A percentile compares a stretch with the other conserved stretches of the same genome.
These are phyloP conservation scores for Mycetomoellerius zeteki DNA, from an alignment of 1,140 invertebrate species.

Conservation along the genomic window DNA sequence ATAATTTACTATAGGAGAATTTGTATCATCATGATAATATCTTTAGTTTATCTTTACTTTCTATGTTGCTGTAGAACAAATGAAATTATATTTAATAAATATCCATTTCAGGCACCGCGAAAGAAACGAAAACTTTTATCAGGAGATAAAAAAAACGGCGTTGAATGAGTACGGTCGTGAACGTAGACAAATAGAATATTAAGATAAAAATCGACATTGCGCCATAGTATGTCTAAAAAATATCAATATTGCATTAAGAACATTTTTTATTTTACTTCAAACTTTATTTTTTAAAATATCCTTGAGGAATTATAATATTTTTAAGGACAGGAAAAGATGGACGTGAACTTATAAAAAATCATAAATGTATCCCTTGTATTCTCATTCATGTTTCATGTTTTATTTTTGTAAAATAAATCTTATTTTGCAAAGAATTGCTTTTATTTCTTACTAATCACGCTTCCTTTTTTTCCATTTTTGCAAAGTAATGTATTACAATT, in stretches of 20 bases:
- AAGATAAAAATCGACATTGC: constrained; percentile 55
- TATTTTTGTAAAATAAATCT: constrained; percentile 83
- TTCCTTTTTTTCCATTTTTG: constrained; percentile 69
- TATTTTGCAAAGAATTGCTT: constrained; percentile 78
- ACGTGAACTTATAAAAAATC: constrained; percentile 42
- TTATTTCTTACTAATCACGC: constrained; percentile 74
- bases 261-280: constrained; percentile 58
- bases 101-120: constrained; percentile 86
- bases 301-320: constrained; percentile 8
- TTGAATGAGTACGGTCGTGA: constrained; percentile 84
- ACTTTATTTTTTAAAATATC: constrained; percentile 37
- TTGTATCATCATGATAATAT: constrained; percentile 11
- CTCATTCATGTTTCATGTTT: constrained; percentile 71
- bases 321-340: background rate
- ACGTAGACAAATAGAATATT: constrained; percentile 83
- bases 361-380: constrained; percentile 69
- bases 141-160: constrained; percentile 87
- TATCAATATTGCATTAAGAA: constrained; percentile 58
- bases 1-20: background rate
- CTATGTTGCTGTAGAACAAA: constrained; percentile 63
- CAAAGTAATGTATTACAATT: constrained; percentile 15
- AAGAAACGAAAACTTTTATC: constrained; percentile 86
- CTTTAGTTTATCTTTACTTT: constrained; percentile 65
- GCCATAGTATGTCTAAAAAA: constrained; percentile 60
- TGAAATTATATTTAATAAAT: constrained; percentile 80